These are phyloP conservation scores for Aporophyla nigra DNA, from an alignment of 2,888 invertebrate genomes.

Conservation along the genomic window DNA sequence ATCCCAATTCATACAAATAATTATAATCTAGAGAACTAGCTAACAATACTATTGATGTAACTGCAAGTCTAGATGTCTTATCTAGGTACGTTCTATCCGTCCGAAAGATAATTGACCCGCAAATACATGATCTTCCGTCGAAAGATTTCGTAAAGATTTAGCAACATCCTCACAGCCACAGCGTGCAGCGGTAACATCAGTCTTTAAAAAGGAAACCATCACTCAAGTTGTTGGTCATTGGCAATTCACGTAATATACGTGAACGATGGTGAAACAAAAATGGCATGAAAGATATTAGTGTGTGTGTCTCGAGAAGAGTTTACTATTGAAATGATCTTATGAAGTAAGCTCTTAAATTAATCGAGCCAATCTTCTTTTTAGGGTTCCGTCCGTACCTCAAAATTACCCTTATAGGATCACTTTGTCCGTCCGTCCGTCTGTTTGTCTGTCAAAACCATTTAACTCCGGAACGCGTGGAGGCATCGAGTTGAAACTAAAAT, in stretches of 20 bases:
- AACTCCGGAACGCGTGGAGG: no score
- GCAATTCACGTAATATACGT: constrained; percentile 39
- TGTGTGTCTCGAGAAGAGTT: no score
- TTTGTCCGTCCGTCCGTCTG: no score
- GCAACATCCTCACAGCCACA: constrained; percentile 31
- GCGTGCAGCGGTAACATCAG: constrained; percentile 3
- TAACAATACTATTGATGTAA: not conserved
- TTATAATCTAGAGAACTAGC: not conserved
- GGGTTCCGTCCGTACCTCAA: no score
- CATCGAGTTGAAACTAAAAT: no score
- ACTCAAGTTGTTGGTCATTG: constrained; percentile 39
- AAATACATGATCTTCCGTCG: constrained; percentile 14
- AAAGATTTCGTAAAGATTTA: constrained; percentile 39
- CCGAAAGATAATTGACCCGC: constrained; percentile 31
- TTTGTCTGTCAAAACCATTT: no score
- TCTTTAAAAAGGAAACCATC: constrained; percentile 44
- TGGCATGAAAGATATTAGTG: not conserved
- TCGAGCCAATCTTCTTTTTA: not conserved
- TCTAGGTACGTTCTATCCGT: not conserved
- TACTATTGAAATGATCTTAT: no score
- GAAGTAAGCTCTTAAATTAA: no score
- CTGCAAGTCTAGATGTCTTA: not conserved
- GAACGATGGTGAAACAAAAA: constrained; percentile 29
- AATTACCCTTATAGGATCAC: no score
- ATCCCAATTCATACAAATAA: not conserved